Base-by-base conservation (phyloP, 2,888 invertebrate genomes). In the Orthonevra nobilis region DNA sequence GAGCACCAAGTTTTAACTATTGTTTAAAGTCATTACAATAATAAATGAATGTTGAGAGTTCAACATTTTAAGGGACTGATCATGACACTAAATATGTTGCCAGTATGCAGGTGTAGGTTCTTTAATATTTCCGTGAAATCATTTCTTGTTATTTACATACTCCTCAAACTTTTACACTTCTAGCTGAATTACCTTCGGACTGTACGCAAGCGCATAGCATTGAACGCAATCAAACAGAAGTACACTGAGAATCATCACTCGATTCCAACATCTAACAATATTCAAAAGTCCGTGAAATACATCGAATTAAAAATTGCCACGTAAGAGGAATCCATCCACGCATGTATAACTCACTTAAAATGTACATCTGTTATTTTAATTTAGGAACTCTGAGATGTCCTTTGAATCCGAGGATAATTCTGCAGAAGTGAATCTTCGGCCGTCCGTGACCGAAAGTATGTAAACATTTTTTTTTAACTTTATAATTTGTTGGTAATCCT, bases 361-460 rank as follows among this genome's bases (percentile, higher is more conserved):
- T 23, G 3, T 23, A 23, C 5, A 23, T 23, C 23, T 23, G 9
- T 26, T 15, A 5, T 10, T 26, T 15, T 40, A 17, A 23, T 9
- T 2, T 40, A 73, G 82, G 44, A 20, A 30, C 26, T 69, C 70
- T 20, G 79, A 73, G 2, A 9, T 44, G 5, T 70, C 73, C 5
- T 69, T 46, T 19, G 64, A 61, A 3, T 61, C 66, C 6, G 64
- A 60, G 7, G 48, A 70, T 3, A 60, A 32, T 3, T 5, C 34
- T 1, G 52, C 30, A 2, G 66, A 66, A 10, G 23, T n/a, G 1
- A 69, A 54, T 56, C 42, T 82, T 0, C 85, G 90, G 19, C 91
- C 91, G 14, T 91, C 92, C 0, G 90, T 91, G 58, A 90, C 91
- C 0, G 92, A 92, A 82, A 91, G 93, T 92, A 86, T 90, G 92